A percentile compares a stretch with the other conserved stretches of the same genome.
Evolutionary conservation across 2,888 invertebrate genomes (phyloP).

Genomic region (Teleogryllus oceanicus): DNA sequence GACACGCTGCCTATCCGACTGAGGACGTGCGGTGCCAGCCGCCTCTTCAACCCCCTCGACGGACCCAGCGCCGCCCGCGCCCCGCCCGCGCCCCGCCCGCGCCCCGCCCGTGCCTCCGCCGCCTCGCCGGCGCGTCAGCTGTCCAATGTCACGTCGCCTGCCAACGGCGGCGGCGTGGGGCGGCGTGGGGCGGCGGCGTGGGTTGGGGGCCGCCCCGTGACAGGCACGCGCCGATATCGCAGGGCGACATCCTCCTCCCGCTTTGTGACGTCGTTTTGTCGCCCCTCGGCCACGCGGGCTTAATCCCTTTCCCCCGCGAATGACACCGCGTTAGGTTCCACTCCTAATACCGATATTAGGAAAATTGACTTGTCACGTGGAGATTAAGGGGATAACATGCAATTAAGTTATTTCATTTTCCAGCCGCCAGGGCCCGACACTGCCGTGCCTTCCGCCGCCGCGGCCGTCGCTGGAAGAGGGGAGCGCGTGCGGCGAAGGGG

Average conservation of each 20-base stretch:
- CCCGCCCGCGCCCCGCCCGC: no score
- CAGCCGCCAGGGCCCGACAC: background rate
- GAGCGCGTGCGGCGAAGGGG: background rate
- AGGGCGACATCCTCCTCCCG: background rate
- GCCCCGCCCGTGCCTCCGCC: no score
- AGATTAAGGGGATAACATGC: slow-evolving; percentile 9
- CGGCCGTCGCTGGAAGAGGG: background rate
- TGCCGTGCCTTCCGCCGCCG: background rate
- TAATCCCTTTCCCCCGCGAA: background rate
- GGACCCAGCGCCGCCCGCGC: no score
- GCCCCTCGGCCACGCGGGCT: background rate
- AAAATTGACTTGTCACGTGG: slow-evolving; percentile 18
- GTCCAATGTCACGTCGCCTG: background rate
- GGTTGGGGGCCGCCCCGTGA: background rate
- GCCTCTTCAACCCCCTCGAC: no score
- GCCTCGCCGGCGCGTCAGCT: background rate
- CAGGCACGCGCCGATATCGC: background rate
- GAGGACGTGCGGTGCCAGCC: no score
- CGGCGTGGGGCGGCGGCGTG: background rate
- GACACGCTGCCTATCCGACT: no score
- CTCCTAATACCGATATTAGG: background rate
- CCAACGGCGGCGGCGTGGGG: background rate
- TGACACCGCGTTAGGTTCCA: background rate
- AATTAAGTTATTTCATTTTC: slow-evolving; percentile 7
- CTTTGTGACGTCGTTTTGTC: slow-evolving; percentile 18